phyloP scores from a whole-genome alignment of 1,140 invertebrate genomes.

The Oreohelix idahoensis region DNA sequence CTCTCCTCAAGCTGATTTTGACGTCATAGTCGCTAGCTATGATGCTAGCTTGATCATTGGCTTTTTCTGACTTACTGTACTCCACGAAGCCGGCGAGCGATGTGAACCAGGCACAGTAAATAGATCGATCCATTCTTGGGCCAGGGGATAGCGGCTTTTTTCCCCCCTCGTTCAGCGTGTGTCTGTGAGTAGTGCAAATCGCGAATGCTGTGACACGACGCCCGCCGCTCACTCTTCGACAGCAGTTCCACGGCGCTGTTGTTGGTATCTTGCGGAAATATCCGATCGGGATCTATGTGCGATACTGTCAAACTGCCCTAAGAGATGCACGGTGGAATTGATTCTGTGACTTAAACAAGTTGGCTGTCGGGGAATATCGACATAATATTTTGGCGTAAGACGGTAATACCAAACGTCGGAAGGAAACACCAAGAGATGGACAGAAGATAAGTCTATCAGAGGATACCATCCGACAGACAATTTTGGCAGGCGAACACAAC shows the following conservation, averaged over 20 bases:
- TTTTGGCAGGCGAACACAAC: no score
- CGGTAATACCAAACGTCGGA: no score
- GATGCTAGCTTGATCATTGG: neutral
- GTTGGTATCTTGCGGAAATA: neutral
- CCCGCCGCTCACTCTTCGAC: slow-evolving; percentile 14
- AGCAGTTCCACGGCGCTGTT: neutral
- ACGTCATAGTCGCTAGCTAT: neutral
- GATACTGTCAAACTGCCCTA: neutral
- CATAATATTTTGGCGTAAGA: no score
- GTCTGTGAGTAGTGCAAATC: neutral
- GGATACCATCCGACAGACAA: no score
- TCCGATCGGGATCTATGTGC: neutral
- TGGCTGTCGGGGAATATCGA: no score
- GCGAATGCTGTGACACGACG: neutral
- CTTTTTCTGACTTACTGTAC: neutral
- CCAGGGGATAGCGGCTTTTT: neutral
- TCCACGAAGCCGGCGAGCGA: neutral
- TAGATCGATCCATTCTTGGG: neutral
- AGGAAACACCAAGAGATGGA: no score
- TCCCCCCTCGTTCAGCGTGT: neutral
- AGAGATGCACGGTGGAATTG: no score
- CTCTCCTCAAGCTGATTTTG: neutral
- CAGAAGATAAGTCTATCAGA: no score
- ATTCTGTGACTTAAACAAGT: no score
- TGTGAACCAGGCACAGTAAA: neutral